A percentile compares a stretch with the other conserved stretches of the same genome.
phyloP scores from a whole-genome alignment of 2,797 vertebrate species.

The Pachyuromys duprasi region DNA sequence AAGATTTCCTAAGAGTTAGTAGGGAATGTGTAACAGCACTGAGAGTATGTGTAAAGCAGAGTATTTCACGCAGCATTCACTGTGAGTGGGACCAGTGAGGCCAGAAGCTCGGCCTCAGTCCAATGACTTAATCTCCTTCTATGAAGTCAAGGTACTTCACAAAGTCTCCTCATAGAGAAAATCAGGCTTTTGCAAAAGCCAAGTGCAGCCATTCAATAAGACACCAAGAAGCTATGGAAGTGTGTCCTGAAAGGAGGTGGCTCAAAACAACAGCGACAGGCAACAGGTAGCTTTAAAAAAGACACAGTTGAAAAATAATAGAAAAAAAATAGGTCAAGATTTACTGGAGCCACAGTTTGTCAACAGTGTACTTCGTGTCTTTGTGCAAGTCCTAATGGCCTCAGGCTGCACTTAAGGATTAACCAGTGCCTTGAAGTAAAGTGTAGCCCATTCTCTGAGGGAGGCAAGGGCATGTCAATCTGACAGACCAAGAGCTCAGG shows the following conservation, averaged over 20 bases:
- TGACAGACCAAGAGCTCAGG: neutral
- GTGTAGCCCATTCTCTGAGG: neutral
- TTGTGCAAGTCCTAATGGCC: constrained; percentile 19
- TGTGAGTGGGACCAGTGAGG: neutral
- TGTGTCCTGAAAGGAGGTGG: neutral
- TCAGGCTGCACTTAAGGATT: neutral
- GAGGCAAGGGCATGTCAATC: neutral
- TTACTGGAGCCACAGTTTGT: neutral
- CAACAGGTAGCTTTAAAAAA: neutral
- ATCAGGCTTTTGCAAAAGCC: neutral
- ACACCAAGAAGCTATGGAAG: neutral
- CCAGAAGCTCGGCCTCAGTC: neutral
- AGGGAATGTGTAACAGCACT: neutral
- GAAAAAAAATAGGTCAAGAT: constrained; percentile 32
- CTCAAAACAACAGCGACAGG: neutral
- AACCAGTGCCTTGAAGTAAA: neutral
- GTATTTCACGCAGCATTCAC: neutral
- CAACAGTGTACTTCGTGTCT: neutral
- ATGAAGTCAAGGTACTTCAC: neutral
- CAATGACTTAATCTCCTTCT: neutral
- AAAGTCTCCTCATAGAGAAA: constrained; percentile 19
- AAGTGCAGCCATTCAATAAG: neutral
- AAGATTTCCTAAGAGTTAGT: neutral
- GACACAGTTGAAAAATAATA: constrained; percentile 61
- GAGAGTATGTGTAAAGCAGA: neutral